phyloP scores from a whole-genome alignment of 2,797 vertebrate genomes.

The Bradypus variegatus region DNA sequence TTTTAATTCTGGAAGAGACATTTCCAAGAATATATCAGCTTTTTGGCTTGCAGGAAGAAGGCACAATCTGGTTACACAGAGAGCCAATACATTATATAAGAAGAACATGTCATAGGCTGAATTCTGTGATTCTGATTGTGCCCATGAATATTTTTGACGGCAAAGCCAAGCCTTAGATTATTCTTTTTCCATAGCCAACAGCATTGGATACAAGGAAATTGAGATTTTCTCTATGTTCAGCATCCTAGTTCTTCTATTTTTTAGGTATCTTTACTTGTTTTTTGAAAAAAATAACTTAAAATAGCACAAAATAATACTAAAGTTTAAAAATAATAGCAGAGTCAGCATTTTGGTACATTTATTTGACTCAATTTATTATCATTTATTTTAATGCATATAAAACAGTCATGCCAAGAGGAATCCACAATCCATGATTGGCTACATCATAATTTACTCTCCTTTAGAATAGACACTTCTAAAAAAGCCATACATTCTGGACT shows the following conservation, averaged over 20 bases:
- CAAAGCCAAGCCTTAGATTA: slow-evolving; percentile 38
- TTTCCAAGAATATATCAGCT: slow-evolving; percentile 62
- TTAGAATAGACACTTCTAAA: slow-evolving; percentile 10
- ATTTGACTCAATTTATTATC: not conserved
- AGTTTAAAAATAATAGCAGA: not conserved
- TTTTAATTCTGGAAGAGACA: slow-evolving; percentile 32
- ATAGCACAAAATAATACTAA: slow-evolving; percentile 4
- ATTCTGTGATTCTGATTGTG: slow-evolving; percentile 35
- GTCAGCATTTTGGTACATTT: not conserved
- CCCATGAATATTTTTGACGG: slow-evolving; percentile 49
- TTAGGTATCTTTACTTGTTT: not conserved
- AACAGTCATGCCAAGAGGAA: not conserved
- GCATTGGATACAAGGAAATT: not conserved
- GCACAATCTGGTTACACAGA: slow-evolving; percentile 58
- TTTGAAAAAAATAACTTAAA: not conserved
- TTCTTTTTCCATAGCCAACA: not conserved
- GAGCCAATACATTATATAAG: slow-evolving; percentile 59
- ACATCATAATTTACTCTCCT: not conserved
- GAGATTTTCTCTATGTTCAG: slow-evolving; percentile 10
- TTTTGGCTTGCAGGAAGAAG: slow-evolving; percentile 57
- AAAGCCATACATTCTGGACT: not conserved
- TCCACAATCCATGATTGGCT: not conserved
- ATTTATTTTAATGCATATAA: slow-evolving; percentile 7
- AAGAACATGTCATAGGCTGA: slow-evolving; percentile 49
- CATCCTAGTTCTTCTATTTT: slow-evolving; percentile 31